Base-by-base conservation (phyloP, 2,888 invertebrate genomes). In the Microctonus aethiopoides region DNA sequence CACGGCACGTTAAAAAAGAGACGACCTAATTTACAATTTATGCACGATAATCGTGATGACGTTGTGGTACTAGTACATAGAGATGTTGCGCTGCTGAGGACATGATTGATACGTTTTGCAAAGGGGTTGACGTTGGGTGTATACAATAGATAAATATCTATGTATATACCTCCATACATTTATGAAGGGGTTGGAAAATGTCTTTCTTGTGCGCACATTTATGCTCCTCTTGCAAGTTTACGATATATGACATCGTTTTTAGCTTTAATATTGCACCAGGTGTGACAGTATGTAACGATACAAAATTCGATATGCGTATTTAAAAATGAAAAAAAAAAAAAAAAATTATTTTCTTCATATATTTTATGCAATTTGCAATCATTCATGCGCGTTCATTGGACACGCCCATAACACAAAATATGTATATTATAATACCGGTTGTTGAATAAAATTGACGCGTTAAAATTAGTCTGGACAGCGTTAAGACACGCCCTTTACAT, bases 21-120 rank as follows among this genome's bases (percentile, higher is more conserved):
- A 74, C 72, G 72, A 72, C 74, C 75, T 71, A 75, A 76, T 76
- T 76, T 72, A 75, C 72, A 72, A 74, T 74, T 73, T 75, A 74
- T 63, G 65, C 69, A 65, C 61, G 57, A 68, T 72, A 67, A 71
- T 72, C 66, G 59, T 46, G 51, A 52, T 66, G 67, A 63, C 22
- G 54, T 63, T 41, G 54, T 61, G 66, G n/a, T n/a, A n/a, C n/a
- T 56, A 56, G 46, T n/a, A 56, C 24, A 65, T 13, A 39, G n/a
- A 39, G 62, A 29, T 51, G 46, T 60, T 60, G 39, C 24, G 24
- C 59, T 39, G 26, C 24, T 59, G 39, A 60, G 52, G 52, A 65
- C 51, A 60, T 70, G 70, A 70, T 70, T 70, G 64, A 70, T 70
- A 65, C 57, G 68, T 63, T 64, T 24, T 64, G 32, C 20, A 52